Percentiles rank a stretch among this genome's conserved stretches.
Conservation (phyloP, 2,113 vertebrate genomes). For the Boleophthalmus pectinirostris region DNA sequence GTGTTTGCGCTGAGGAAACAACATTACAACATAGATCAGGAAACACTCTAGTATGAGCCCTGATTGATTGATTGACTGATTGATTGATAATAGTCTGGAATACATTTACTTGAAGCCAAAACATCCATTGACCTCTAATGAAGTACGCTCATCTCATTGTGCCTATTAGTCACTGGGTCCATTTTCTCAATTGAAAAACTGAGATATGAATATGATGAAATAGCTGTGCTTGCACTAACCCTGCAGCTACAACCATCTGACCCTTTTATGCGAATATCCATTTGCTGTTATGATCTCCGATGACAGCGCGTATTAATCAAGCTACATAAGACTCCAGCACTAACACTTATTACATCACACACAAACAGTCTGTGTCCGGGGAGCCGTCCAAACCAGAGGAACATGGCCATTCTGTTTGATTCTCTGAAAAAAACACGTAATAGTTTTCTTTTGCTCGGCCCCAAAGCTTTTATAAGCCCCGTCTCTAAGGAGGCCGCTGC, state of each 20-base stretch:
- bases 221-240: not conserved
- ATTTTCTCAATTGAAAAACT: not conserved
- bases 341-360: not conserved
- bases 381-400: not conserved
- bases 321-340: constrained; percentile 7
- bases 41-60: too few relatives aligned
- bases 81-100: too few relatives aligned
- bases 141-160: not conserved
- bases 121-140: too few relatives aligned
- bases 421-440: constrained; percentile 18
- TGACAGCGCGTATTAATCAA: constrained; percentile 25
- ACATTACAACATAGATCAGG: too few relatives aligned
- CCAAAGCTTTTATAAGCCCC: not conserved
- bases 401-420: constrained; percentile 16
- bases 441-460: not conserved
- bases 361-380: not conserved
- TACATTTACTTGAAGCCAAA: too few relatives aligned
- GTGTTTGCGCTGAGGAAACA: too few relatives aligned
- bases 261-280: constrained; percentile 20
- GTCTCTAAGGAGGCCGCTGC: constrained; percentile 8
- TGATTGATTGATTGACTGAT: too few relatives aligned
- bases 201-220: not conserved
- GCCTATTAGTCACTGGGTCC: not conserved
- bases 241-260: constrained; percentile 7
- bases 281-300: constrained; percentile 20